phyloP scores from a whole-genome alignment of 2,888 invertebrate species.

The Ichneumon xanthorius region DNA sequence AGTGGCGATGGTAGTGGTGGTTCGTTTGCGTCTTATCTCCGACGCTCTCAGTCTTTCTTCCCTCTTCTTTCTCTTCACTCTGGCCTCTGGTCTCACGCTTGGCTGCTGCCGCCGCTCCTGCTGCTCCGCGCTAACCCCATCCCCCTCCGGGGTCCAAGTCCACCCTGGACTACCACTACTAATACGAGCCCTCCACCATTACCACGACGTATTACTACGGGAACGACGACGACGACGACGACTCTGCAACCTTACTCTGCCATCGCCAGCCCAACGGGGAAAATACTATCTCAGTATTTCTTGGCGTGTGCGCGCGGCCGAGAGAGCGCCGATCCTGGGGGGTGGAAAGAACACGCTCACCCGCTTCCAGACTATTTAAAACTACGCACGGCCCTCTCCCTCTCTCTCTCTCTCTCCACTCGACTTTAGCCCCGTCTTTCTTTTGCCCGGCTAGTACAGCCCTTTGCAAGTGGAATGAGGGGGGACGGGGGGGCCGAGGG shows the following conservation, averaged over 20 bases:
- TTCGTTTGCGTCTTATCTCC: conserved; percentile 85
- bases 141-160: conserved; percentile 61
- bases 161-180: conserved; percentile 74
- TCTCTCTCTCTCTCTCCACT: conserved; percentile 24
- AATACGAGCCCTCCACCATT: conserved; percentile 51
- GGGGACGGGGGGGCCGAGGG: background rate
- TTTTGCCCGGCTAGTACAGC: conserved; percentile 53
- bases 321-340: conserved; percentile 33
- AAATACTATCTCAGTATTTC: conserved; percentile 56
- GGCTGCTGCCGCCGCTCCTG: conserved; percentile 61
- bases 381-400: conserved; percentile 79
- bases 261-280: conserved; percentile 51
- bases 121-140: conserved; percentile 56
- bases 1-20: conserved; percentile 76
- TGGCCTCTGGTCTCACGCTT: conserved; percentile 55
- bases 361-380: conserved; percentile 83
- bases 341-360: conserved; percentile 65
- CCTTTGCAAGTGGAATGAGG: conserved; percentile 57
- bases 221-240: conserved; percentile 64
- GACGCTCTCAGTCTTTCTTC: conserved; percentile 77
- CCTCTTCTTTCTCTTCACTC: conserved; percentile 63
- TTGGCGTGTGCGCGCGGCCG: conserved; percentile 50
- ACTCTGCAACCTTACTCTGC: conserved; percentile 65
- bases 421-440: conserved; percentile 42
- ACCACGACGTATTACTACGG: conserved; percentile 66